A percentile compares a stretch with the other conserved stretches of the same genome.
Conservation (phyloP, 2,113 vertebrate genomes). For the Tichodroma muraria region DNA sequence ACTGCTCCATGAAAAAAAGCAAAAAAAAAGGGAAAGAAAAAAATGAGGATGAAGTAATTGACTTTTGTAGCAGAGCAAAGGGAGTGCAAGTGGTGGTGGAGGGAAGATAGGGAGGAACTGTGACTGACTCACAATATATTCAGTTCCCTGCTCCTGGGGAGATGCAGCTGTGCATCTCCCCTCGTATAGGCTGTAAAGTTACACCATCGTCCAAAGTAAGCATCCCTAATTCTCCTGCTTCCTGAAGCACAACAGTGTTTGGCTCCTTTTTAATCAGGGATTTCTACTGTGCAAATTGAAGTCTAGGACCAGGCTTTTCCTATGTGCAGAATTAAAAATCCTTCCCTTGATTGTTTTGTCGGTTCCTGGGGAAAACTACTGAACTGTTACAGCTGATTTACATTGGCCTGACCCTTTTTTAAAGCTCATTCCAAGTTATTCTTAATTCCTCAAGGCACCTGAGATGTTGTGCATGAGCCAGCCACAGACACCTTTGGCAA, state of each 20-base stretch:
- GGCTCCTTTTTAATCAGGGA: slow-evolving; percentile 26
- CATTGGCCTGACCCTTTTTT: neutral
- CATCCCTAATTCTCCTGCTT: slow-evolving; percentile 55
- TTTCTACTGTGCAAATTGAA: slow-evolving; percentile 42
- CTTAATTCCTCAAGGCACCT: slow-evolving; percentile 28
- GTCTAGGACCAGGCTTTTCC: neutral
- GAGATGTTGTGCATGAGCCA: neutral
- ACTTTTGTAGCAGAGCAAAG: slow-evolving; percentile 27
- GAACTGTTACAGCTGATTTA: neutral
- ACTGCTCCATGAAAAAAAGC: neutral
- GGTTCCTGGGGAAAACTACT: slow-evolving; percentile 20
- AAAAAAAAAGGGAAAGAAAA: neutral
- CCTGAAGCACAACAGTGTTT: slow-evolving; percentile 44
- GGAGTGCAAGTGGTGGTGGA: neutral
- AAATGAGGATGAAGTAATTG: slow-evolving; percentile 16
- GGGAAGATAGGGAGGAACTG: slow-evolving; percentile 18
- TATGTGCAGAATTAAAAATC: slow-evolving; percentile 31
- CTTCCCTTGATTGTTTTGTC: neutral
- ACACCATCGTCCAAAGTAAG: slow-evolving; percentile 42
- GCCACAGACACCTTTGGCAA: neutral
- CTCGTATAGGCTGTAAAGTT: slow-evolving; percentile 1
- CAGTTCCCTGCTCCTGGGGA: slow-evolving; percentile 5
- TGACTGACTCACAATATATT: slow-evolving; percentile 18
- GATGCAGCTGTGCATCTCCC: slow-evolving; percentile 52
- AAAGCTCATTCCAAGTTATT: slow-evolving; percentile 5